Conservation (phyloP, 2,888 invertebrate species). For the Oscheius sp. region DNA sequence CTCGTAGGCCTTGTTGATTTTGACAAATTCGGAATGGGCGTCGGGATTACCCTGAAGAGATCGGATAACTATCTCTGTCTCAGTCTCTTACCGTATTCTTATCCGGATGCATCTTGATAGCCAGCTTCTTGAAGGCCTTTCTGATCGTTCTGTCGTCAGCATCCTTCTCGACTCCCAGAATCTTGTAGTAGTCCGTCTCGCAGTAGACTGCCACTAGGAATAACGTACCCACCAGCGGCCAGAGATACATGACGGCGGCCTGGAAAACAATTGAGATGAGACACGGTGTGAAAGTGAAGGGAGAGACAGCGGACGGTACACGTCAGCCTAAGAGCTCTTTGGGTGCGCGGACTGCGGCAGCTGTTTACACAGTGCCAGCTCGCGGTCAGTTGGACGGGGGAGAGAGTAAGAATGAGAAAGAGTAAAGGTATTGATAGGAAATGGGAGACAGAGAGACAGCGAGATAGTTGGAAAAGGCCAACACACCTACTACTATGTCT, state of each 20-base stretch:
- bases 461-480: not conserved
- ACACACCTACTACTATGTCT: not conserved
- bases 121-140: constrained; percentile 84
- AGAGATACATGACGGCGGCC: constrained; percentile 10
- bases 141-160: constrained; percentile 82
- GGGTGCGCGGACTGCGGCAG: constrained; percentile 30
- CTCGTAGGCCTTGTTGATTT: constrained; percentile 87
- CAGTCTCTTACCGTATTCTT: constrained; percentile 77
- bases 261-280: not conserved
- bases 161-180: constrained; percentile 80
- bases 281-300: not conserved
- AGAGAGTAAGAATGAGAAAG: not conserved
- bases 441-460: not conserved
- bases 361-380: constrained; percentile 37
- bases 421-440: not conserved
- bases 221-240: constrained; percentile 33
- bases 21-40: constrained; percentile 84
- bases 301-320: constrained; percentile 10
- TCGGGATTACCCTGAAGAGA: constrained; percentile 81
- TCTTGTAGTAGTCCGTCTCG: constrained; percentile 79
- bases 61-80: not conserved
- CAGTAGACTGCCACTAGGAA: constrained; percentile 22
- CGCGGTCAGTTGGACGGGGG: constrained; percentile 30
- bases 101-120: constrained; percentile 83
- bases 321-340: constrained; percentile 33